Evolutionary conservation across 2,113 vertebrate species (phyloP), one percentile per base, ranked within the genome.

Genomic region (Podocnemis expansa): DNA sequence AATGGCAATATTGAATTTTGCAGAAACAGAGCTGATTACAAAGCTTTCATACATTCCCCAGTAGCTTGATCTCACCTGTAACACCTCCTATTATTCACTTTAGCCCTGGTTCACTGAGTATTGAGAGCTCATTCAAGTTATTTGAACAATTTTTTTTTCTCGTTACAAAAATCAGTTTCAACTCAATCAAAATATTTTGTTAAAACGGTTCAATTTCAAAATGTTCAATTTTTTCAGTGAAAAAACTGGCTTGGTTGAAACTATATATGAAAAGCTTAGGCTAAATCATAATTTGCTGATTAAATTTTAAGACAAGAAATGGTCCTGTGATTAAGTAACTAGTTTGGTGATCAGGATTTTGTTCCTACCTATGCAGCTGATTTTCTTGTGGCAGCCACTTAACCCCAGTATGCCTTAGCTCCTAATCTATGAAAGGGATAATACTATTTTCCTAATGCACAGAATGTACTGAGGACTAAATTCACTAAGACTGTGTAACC

Each of bases 361-460:
- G 63, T 19, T 84, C 25, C 75, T 14, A 78, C 11, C 54, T 56
- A 34, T 27, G 13, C 29, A 80, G 84, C 7, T 49, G 19, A 60
- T 1, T 1, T 24, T 24, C 27, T 41, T 1, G 1, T 43, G 81
- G 24, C 24, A 10, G 14, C 34, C 47, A 60, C 34, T 56, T 34
- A 80, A 80, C 2, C 0, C 49, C n/a, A 88, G 82, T n/a, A 2
- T 3, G 76, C 67, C 51, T 41, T 24, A 2, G 1, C 3, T 83
- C 60, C 55, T 34, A 24, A 2, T 1, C 4, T n/a, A 70, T 43
- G 43, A 79, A 75, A 38, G 0, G 2, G 4, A 24, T 12, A 19
- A 6, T 10, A 49, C 58, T 89, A 54, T 0, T 82, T 1, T 41
- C 49, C 22, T 78, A 51, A 85, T 11, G 47, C 49, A 43, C 34